A percentile compares a stretch with the other conserved stretches of the same genome.
phyloP scores from a whole-genome alignment of 2,113 vertebrate genomes.

The Fulica atra region DNA sequence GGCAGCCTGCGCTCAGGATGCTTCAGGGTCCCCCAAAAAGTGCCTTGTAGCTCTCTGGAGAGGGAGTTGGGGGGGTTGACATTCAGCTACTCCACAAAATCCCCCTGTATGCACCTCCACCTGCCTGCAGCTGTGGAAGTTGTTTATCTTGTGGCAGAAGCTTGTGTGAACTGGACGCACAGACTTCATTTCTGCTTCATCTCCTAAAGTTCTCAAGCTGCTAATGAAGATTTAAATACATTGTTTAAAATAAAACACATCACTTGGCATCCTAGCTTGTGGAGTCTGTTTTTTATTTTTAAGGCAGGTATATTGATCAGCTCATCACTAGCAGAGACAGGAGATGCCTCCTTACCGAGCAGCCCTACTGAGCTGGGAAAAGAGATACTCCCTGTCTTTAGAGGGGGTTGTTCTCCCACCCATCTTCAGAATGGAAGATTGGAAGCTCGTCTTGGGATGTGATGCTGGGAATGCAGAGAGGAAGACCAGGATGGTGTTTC shows the following conservation, averaged over 20 bases:
- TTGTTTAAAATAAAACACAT: not conserved
- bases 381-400: accelerated
- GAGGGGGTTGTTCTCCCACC: not conserved
- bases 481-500: not conserved
- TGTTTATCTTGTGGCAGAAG: not conserved
- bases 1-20: not conserved
- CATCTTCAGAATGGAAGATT: not conserved
- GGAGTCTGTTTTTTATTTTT: not conserved
- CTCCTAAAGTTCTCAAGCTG: not conserved
- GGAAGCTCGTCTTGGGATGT: not conserved
- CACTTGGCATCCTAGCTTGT: accelerated
- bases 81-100: not conserved
- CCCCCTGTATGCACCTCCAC: not conserved
- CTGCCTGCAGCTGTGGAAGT: too few relatives aligned
- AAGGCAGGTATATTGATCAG: not conserved
- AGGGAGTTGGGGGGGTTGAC: not conserved
- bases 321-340: accelerated
- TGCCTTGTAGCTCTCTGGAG: not conserved
- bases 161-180: not conserved
- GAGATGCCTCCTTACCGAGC: not conserved
- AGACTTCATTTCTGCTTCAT: not conserved
- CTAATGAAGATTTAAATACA: not conserved
- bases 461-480: not conserved
- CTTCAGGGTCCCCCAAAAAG: not conserved
- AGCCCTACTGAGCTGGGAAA: not conserved